Conservation (phyloP, 2,797 vertebrate species). For the Taenioides sp. region DNA sequence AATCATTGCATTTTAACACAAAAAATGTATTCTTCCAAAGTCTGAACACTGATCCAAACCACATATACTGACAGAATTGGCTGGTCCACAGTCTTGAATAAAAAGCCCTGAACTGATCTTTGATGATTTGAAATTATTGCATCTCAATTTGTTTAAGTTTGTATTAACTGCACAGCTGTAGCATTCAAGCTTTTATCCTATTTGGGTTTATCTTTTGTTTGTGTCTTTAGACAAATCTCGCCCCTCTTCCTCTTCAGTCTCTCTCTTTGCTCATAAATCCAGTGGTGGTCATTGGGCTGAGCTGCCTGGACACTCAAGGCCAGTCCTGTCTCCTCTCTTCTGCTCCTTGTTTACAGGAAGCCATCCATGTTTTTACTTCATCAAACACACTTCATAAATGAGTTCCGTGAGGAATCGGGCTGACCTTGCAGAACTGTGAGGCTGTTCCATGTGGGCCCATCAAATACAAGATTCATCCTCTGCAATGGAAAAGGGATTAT, state of each 20-base stretch:
- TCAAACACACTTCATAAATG: constrained; percentile 50
- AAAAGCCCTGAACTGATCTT: not conserved
- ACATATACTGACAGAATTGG: not conserved
- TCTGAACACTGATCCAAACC: not conserved
- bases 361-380: constrained; percentile 37
- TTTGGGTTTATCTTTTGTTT: not conserved
- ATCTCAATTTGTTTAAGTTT: not conserved
- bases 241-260: constrained; percentile 38
- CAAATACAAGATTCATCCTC: constrained; percentile 19
- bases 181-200: not conserved
- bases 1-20: no score
- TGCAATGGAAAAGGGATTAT: constrained; percentile 9
- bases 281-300: constrained; percentile 51
- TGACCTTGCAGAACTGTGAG: constrained; percentile 37
- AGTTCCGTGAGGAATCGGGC: constrained; percentile 22
- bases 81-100: not conserved
- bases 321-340: constrained; percentile 33
- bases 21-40: not conserved
- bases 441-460: constrained; percentile 1
- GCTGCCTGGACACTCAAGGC: constrained; percentile 59
- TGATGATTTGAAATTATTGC: no score
- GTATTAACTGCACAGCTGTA: not conserved
- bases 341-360: constrained; percentile 61
- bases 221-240: constrained; percentile 1
- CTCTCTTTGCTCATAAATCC: constrained; percentile 46